phyloP scores from a whole-genome alignment of 2,888 invertebrate species.

The Linnaemya tessellans region DNA sequence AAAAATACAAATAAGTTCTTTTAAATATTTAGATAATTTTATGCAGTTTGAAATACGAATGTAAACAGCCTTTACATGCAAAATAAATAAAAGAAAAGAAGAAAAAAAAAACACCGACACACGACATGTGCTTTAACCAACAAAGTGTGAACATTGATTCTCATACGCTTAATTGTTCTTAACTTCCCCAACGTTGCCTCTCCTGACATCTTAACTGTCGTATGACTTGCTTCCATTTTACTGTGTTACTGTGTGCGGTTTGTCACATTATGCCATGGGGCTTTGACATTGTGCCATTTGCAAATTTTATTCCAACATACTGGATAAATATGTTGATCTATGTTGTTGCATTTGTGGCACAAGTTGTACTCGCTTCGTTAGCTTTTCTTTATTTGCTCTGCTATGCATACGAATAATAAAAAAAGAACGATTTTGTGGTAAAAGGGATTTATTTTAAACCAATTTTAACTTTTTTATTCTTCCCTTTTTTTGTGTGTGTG shows the following conservation, averaged over 20 bases:
- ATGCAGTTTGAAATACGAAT: background rate
- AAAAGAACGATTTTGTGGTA: slow-evolving; percentile 68
- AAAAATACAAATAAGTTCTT: too few relatives aligned
- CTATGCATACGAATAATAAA: slow-evolving; percentile 46
- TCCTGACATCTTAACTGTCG: slow-evolving; percentile 49
- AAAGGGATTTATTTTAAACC: slow-evolving; percentile 69
- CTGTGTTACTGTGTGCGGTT: slow-evolving; percentile 22
- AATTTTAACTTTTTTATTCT: slow-evolving; percentile 51
- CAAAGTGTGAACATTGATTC: background rate
- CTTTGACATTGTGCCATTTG: slow-evolving; percentile 70
- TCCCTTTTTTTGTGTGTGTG: slow-evolving; percentile 4
- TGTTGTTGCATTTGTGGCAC: slow-evolving; percentile 68
- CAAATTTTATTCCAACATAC: slow-evolving; percentile 67
- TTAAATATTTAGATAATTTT: background rate
- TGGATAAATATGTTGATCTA: slow-evolving; percentile 64
- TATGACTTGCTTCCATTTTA: slow-evolving; percentile 30
- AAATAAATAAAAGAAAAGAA: too few relatives aligned
- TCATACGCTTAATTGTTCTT: background rate
- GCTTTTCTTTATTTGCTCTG: slow-evolving; percentile 55
- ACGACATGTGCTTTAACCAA: too few relatives aligned
- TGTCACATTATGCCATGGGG: slow-evolving; percentile 61
- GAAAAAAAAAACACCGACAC: too few relatives aligned
- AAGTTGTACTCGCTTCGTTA: slow-evolving; percentile 70
- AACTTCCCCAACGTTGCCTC: background rate
- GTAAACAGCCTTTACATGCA: too few relatives aligned